A percentile compares a stretch with the other conserved stretches of the same genome.
phyloP scores from a whole-genome alignment of 37 sponge, comb jelly and placozoan genomes.

The Cliona cf. orientalis region DNA sequence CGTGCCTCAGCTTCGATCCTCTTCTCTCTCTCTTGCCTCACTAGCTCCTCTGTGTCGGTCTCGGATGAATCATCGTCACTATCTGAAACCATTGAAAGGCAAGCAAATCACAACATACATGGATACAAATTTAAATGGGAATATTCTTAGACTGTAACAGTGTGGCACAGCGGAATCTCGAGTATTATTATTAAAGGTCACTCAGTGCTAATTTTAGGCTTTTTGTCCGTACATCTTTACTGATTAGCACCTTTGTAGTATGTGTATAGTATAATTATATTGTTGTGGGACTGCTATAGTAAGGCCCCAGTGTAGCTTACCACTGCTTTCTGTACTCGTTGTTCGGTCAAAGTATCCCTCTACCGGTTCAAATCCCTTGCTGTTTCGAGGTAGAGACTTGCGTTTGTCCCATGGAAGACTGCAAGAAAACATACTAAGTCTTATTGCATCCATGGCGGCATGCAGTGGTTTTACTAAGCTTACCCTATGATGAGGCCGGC shows the following conservation, averaged over 20 bases:
- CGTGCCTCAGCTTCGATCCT: not conserved
- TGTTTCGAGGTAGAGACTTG: slow-evolving; percentile 25
- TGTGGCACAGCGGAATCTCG: too few species aligned
- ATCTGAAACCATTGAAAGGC: not conserved
- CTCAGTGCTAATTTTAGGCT: too few species aligned
- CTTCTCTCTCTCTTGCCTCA: not conserved
- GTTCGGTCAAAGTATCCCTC: not conserved
- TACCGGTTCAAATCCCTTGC: slow-evolving; percentile 32
- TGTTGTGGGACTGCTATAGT: too few species aligned
- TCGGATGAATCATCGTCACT: not conserved
- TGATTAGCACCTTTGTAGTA: too few species aligned
- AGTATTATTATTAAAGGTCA: too few species aligned
- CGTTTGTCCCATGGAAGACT: not conserved
- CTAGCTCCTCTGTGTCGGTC: not conserved
- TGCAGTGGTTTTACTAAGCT: not conserved
- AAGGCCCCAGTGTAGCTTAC: too few species aligned
- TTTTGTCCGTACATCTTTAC: too few species aligned
- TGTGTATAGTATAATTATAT: too few species aligned
- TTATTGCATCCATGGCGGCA: not conserved
- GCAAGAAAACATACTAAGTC: not conserved
- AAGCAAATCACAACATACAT: not conserved
- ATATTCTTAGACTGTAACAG: too few species aligned
- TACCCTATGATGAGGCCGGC: slow-evolving; percentile 38
- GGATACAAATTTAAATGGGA: too few species aligned
- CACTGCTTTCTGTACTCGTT: not conserved